Evolutionary conservation across 1,140 invertebrate genomes (phyloP), one percentile per base, ranked within the genome.

Genomic region (Melitaea cinxia): DNA sequence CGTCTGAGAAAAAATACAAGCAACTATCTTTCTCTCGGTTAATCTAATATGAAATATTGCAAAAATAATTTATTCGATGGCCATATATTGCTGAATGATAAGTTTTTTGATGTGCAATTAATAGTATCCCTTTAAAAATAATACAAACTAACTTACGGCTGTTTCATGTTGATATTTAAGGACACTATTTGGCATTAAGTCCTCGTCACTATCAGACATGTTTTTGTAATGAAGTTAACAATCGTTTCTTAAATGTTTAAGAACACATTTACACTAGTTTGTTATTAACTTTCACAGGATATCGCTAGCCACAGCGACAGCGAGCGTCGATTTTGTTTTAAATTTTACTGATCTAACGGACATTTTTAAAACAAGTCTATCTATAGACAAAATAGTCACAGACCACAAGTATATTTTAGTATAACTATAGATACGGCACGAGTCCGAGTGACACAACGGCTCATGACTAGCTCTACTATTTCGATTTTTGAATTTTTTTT

Each of bases 191-290:
- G 70, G 65, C 59, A 72, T 57, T 45, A 77, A 59, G 28, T 74
- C 69, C 14, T 72, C 69, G 19, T 76, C 72, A 62, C 68, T 77
- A 52, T 77, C 75, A 39, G 72, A 72, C 75, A 77, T 77, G 15
- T 37, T 42, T 7, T 17, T 19, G 15, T 17, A 4, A 17, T 15
- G 7, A 4, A 42, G 5, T 6, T 14, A 42, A 39, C 5, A 39
- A n/a, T 17, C 1, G 15, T 17, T 42, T 42, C 4, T 17, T 42
- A 39, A 12, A 42, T 42, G 1, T 1, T 9, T 7, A 19, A 19
- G 15, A 6, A 42, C 15, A 7, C 15, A 19, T 42, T 17, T 42
- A 42, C 37, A 17, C 17, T 17, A 42, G 14, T n/a, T 42, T 42
- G 2, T 17, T 42, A 42, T 6, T 47, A 10, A 47, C 21, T 23